phyloP scores from a whole-genome alignment of 2,797 vertebrate genomes.

The Craterocephalus amniculus region DNA sequence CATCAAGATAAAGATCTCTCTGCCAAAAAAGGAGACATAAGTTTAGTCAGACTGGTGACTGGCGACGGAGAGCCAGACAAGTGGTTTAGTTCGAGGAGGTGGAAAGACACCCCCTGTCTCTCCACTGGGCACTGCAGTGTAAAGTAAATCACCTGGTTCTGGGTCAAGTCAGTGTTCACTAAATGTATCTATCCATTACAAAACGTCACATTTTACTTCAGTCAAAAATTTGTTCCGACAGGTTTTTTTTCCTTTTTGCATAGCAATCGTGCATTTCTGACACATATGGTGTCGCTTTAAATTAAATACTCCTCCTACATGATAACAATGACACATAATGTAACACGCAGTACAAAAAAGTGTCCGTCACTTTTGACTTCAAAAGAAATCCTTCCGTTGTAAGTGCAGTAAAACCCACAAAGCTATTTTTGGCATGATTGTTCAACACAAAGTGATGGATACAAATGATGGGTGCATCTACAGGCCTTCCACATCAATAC shows the following conservation, averaged over 20 bases:
- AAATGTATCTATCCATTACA: conserved; percentile 22
- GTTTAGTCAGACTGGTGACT: conserved; percentile 61
- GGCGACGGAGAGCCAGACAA: conserved; percentile 58
- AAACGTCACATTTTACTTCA: conserved; percentile 15
- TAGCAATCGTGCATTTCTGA: conserved; percentile 63
- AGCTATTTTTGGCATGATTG: conserved; percentile 51
- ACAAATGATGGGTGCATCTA: conserved; percentile 13
- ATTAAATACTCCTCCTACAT: conserved; percentile 41
- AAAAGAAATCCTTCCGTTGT: conserved; percentile 30
- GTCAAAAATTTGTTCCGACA: conserved; percentile 25
- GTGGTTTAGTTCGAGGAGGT: conserved; percentile 50
- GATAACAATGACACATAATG: conserved; percentile 48
- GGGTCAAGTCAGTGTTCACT: conserved; percentile 19
- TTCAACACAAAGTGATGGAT: conserved; percentile 17
- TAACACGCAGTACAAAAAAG: conserved; percentile 29
- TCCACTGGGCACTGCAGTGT: conserved; percentile 16
- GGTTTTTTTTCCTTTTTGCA: conserved; percentile 65
- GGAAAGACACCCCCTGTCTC: conserved; percentile 24
- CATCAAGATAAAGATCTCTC: conserved; percentile 69
- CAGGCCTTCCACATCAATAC: conserved; percentile 64
- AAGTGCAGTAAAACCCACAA: conserved; percentile 43
- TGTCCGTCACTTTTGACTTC: conserved; percentile 26
- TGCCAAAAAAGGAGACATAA: conserved; percentile 73
- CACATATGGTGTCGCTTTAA: conserved; percentile 30
- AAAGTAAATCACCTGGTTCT: conserved; percentile 48